These are phyloP conservation scores for Plusia festucae DNA, from an alignment of 2,888 invertebrate genomes.

Conservation along the genomic window DNA sequence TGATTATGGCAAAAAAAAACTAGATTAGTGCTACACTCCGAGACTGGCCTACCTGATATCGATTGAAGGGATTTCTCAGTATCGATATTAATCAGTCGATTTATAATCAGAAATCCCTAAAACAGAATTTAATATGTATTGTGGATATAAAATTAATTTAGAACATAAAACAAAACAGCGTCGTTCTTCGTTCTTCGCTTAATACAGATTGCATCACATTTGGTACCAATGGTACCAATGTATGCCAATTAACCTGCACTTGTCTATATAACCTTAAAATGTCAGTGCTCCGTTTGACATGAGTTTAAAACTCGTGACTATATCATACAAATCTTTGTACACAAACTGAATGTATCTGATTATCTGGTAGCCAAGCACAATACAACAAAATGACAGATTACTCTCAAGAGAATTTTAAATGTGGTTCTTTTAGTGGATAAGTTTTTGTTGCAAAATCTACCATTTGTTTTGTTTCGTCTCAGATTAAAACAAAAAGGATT, in stretches of 20 bases:
- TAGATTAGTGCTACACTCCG: no score
- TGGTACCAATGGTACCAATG: slow-evolving; percentile 45
- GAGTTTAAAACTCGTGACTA: slow-evolving; percentile 41
- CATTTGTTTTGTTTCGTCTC: no score
- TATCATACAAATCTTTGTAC: slow-evolving; percentile 35
- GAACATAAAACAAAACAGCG: slow-evolving; percentile 5
- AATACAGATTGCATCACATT: slow-evolving; percentile 29
- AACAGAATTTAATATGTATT: no score
- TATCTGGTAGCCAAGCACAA: slow-evolving; percentile 40
- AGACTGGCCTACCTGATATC: no score
- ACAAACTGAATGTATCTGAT: slow-evolving; percentile 30
- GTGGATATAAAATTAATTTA: no score
- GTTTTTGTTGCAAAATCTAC: no score
- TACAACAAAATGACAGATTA: slow-evolving; percentile 17
- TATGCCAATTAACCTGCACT: slow-evolving; percentile 50
- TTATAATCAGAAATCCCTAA: no score
- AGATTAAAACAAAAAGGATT: no score
- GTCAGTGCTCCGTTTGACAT: slow-evolving; percentile 51
- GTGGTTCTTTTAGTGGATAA: background rate
- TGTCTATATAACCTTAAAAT: slow-evolving; percentile 51
- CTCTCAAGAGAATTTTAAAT: background rate
- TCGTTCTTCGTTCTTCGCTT: slow-evolving; percentile 1
- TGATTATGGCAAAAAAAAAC: no score
- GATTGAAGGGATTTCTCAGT: no score
- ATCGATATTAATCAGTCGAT: no score